phyloP scores from a whole-genome alignment of 2,797 vertebrate species.

The Sebastolobus altivelis region DNA sequence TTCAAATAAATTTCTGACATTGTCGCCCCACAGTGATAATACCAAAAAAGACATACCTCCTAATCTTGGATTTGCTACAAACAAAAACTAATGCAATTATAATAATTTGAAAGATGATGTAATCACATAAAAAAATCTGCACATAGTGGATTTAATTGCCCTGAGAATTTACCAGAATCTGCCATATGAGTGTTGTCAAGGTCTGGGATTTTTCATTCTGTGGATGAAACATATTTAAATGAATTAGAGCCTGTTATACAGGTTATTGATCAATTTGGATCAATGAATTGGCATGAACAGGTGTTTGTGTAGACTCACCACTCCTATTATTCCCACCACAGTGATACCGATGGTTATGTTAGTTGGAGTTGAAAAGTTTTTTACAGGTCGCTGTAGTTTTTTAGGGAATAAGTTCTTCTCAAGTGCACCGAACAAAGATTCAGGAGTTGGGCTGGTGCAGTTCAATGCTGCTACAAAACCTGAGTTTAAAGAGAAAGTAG shows the following conservation, averaged over 20 bases:
- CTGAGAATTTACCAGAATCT: slow-evolving; percentile 21
- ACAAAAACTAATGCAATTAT: neutral
- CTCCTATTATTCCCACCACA: slow-evolving; percentile 62
- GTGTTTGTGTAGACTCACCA: slow-evolving; percentile 58
- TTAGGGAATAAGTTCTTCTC: slow-evolving; percentile 38
- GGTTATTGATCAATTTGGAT: neutral
- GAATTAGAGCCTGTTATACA: neutral
- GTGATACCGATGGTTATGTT: slow-evolving; percentile 47
- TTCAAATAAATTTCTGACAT: neutral
- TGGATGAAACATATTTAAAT: neutral
- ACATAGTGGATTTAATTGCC: neutral
- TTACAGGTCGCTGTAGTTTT: slow-evolving; percentile 39
- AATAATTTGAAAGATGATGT: neutral
- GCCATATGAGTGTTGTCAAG: slow-evolving; percentile 27
- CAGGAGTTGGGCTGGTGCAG: slow-evolving; percentile 59
- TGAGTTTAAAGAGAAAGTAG: slow-evolving; percentile 14
- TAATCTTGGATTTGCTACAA: neutral
- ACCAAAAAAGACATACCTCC: neutral
- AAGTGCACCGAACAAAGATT: slow-evolving; percentile 47
- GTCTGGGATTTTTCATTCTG: slow-evolving; percentile 40
- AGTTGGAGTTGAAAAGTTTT: slow-evolving; percentile 18
- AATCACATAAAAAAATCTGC: neutral
- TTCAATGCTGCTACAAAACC: slow-evolving; percentile 58
- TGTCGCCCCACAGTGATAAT: neutral
- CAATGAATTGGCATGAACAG: neutral